Evolutionary conservation across 2,888 invertebrate species (phyloP), one percentile per base, ranked within the genome.

Genomic region (Dynastes maya): DNA sequence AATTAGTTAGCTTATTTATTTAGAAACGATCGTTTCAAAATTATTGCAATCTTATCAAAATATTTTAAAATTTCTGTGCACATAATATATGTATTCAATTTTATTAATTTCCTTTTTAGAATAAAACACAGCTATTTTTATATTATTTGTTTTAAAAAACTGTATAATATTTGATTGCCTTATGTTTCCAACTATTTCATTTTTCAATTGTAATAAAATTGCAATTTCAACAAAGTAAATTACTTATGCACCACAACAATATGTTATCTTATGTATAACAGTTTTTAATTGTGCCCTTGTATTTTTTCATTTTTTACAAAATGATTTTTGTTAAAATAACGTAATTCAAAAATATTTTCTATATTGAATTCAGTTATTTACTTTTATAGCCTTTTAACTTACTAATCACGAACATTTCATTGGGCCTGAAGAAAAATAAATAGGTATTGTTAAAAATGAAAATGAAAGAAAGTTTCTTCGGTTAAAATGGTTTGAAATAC

Each of bases 1-100:
- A 80, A 79, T 79, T 80, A 78, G 78, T 76, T 75, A 55, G 68
- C 45, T 22, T 72, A 16, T 74, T 74, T 77, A 74, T 68, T 74
- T 78, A 75, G 68, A 80, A 78, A 78, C 79, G 51, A 78, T 45
- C 22, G 82, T 83, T 84, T 83, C 81, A 83, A 85, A 83, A 83
- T 88, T 88, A 88, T 88, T 88, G 88, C 88, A 88, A 86, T 87
- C 85, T 88, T 88, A 88, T 87, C 87, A 88, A 88, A 88, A 89
- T 88, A 88, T 86, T 85, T 85, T 83, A 85, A 84, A 86, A 84
- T 85, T 86, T 88, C 85, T 86, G 86, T 86, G 86, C 86, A 85
- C 83, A 84, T 85, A 85, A 74, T 85, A 85, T 84, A 68, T 68
- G 68, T 68, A 84, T 84, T 82, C 78, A 79, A 53, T 78, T 80